These are phyloP conservation scores for Agapornis roseicollis DNA, from an alignment of 2,113 vertebrate species.

Conservation along the genomic window DNA sequence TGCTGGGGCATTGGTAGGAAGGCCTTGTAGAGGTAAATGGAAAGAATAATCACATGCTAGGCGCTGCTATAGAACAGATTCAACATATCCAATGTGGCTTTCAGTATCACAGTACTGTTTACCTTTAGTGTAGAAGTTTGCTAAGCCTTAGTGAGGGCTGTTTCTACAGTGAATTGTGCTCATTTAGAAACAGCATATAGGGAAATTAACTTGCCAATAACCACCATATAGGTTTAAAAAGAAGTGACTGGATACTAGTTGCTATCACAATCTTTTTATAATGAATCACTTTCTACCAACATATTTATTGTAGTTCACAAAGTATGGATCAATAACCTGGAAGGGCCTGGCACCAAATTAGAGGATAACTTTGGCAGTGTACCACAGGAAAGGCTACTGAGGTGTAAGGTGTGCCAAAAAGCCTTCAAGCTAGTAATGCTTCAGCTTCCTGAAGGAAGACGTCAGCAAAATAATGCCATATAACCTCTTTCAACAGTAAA, in stretches of 20 bases:
- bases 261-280: neutral
- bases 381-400: neutral
- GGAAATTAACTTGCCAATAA: neutral
- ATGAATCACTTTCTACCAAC: neutral
- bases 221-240: neutral
- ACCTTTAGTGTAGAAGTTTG: neutral
- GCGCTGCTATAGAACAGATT: neutral
- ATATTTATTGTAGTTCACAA: neutral
- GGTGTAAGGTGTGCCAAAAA: neutral
- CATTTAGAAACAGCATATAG: accelerated
- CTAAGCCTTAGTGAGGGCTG: neutral
- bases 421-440: neutral
- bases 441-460: neutral
- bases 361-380: neutral
- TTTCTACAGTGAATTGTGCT: neutral
- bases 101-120: neutral
- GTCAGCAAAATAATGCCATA: neutral
- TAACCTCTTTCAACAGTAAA: neutral
- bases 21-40: constrained; percentile 73
- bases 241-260: neutral
- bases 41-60: neutral
- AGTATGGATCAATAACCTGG: neutral
- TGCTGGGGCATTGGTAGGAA: constrained; percentile 96
- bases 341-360: neutral
- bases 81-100: neutral